A percentile compares a stretch with the other conserved stretches of the same genome.
Conservation (phyloP, 1,140 invertebrate genomes). For the Scaptomyza graminum region DNA sequence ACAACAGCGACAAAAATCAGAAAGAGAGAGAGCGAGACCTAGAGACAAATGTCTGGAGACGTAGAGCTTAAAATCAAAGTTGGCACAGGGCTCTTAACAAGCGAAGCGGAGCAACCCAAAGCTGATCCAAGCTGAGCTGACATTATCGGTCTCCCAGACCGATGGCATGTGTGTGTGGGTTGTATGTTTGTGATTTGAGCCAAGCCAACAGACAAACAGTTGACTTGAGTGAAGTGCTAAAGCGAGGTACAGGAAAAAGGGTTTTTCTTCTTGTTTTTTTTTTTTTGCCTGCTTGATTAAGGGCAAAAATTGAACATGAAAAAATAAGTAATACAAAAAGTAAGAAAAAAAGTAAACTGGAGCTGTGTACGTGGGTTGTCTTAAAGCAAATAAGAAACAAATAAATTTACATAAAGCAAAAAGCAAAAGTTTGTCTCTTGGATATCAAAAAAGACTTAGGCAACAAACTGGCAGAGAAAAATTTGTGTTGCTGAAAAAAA, state of each 20-base stretch:
- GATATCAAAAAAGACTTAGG: slow-evolving; percentile 57
- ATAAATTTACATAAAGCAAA: slow-evolving; percentile 63
- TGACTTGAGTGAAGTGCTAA: slow-evolving; percentile 55
- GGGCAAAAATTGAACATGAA: slow-evolving; percentile 59
- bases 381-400: slow-evolving; percentile 19
- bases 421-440: slow-evolving; percentile 59
- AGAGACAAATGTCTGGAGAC: slow-evolving; percentile 72
- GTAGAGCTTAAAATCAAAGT: slow-evolving; percentile 71
- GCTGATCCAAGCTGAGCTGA: slow-evolving; percentile 64
- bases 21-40: slow-evolving; percentile 19
- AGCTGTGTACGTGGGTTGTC: slow-evolving; percentile 66
- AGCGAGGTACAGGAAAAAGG: slow-evolving; percentile 57
- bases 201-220: slow-evolving; percentile 12
- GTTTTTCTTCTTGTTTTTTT: slow-evolving; percentile 22
- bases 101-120: slow-evolving; percentile 57
- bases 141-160: slow-evolving; percentile 62
- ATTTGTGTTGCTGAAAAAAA: slow-evolving; percentile 5
- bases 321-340: slow-evolving; percentile 9
- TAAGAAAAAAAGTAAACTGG: slow-evolving; percentile 56
- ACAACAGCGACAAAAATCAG: slow-evolving; percentile 25
- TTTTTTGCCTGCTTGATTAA: slow-evolving; percentile 62
- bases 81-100: slow-evolving; percentile 74
- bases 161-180: slow-evolving; percentile 75
- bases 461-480: slow-evolving; percentile 37
- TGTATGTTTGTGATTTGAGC: slow-evolving; percentile 55